Base-by-base conservation (phyloP, 2,888 invertebrate species). In the Meiosimyza platycephala region DNA sequence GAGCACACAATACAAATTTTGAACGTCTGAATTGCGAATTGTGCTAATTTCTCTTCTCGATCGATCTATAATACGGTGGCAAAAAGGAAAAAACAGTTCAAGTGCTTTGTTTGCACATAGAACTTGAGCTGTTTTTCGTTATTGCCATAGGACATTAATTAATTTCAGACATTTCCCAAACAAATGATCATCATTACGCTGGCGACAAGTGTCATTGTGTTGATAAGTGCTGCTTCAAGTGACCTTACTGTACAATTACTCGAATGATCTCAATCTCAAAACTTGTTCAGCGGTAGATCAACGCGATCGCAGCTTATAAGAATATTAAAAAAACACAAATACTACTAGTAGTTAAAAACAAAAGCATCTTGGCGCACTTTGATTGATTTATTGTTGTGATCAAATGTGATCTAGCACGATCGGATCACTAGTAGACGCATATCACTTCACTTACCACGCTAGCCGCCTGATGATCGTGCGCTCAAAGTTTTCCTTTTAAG, bases 361-460 rank as follows among this genome's bases (percentile, higher is more conserved):
- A 52, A 57, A 51, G 40, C 50, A 70, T 65, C 63, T 66, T 71
- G 67, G 65, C 63, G 69, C 71, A 74, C 68, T 73, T 73, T 73
- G 73, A 75, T 72, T 72, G 72, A 74, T 74, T 74, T 69, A 72
- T 74, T 72, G 66, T 11, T 54, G 28, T 50, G 22, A 65, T 28
- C 55, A 51, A 22, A 51, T 51, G 13, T 13, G 12, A 28, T 48
- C 28, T 65, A 28, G 13, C 51, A 40, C 62, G 28, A 40, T 47
- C 33, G 9, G 33, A 47, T 22, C 51, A 33, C 22, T 28, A n/a
- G 22, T 67, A 40, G 51, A 1, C 48, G 15, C 57, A 15, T 18
- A 33, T 51, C 50, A 18, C 54, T 18, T 51, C 50, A 18, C 54
- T 55, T 18, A 9, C 51, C 16, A 40, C 57, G 15, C 33, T 18